Percentiles rank a stretch among this genome's conserved stretches.
phyloP scores from a whole-genome alignment of 2,888 invertebrate genomes.

The Spilosoma lubricipeda region DNA sequence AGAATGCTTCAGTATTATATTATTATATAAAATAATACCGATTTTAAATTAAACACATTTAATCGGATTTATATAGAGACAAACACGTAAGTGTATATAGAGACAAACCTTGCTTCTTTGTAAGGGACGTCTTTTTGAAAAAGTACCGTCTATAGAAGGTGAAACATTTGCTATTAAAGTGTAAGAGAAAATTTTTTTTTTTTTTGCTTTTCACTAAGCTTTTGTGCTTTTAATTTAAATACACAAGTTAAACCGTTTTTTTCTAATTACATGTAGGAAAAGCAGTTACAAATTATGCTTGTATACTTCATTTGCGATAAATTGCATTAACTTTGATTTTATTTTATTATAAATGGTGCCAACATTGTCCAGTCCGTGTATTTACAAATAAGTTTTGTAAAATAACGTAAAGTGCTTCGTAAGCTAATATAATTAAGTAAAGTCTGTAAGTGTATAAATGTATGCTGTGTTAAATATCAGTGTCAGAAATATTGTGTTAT shows the following conservation, averaged over 20 bases:
- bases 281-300: not conserved
- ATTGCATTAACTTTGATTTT: too few relatives aligned
- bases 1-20: slow-evolving; percentile 36
- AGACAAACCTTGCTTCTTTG: too few relatives aligned
- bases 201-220: too few relatives aligned
- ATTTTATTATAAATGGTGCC: not conserved
- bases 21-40: slow-evolving; percentile 26
- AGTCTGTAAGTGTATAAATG: not conserved
- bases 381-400: not conserved
- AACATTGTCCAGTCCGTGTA: not conserved
- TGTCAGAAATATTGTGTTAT: slow-evolving; percentile 45
- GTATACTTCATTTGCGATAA: too few relatives aligned
- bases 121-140: too few relatives aligned
- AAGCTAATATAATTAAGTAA: not conserved
- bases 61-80: not conserved
- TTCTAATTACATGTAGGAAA: not conserved
- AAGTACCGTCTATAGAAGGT: too few relatives aligned
- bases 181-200: too few relatives aligned
- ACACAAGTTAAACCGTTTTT: too few relatives aligned
- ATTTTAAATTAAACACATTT: slow-evolving; percentile 3
- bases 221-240: too few relatives aligned
- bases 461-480: slow-evolving; percentile 16
- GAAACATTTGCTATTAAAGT: too few relatives aligned
- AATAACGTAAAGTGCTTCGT: not conserved
- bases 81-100: not conserved